Evolutionary conservation across 2,888 invertebrate genomes (phyloP).

Genomic region (Opisthograptis luteolata): DNA sequence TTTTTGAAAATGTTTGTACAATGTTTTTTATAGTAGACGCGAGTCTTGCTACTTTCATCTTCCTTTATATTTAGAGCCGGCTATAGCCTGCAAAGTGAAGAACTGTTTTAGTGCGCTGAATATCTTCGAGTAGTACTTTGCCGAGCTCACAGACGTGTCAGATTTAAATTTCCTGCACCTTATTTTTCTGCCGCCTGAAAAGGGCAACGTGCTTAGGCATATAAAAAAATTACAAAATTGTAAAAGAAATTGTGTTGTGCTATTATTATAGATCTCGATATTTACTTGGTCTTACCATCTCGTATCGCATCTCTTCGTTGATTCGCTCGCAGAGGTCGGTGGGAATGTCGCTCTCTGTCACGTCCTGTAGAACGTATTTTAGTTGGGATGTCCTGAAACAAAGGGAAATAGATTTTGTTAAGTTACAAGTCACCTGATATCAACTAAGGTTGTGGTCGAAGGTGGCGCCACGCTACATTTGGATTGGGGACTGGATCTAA

Average conservation of each 20-base stretch:
- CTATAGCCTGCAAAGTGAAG: conserved; percentile 79
- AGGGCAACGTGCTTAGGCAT: conserved; percentile 55
- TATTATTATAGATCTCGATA: conserved; percentile 67
- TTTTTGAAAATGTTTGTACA: conserved; percentile 33
- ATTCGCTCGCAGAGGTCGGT: conserved; percentile 93
- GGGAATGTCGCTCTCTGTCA: conserved; percentile 96
- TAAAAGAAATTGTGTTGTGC: conserved; percentile 37
- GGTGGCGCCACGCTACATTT: too few species aligned
- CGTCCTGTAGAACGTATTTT: conserved; percentile 93
- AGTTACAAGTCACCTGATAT: too few species aligned
- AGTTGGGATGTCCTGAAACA: conserved; percentile 90
- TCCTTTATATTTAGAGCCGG: conserved; percentile 78
- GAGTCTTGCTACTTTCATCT: conserved; percentile 48
- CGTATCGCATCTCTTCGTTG: conserved; percentile 96
- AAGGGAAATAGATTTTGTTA: too few species aligned
- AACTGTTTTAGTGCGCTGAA: conserved; percentile 80
- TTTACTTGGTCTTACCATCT: conserved; percentile 89
- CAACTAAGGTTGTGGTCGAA: too few species aligned
- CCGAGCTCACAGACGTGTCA: conserved; percentile 72
- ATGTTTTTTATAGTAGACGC: conserved; percentile 8
- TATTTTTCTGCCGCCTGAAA: conserved; percentile 82
- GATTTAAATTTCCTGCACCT: conserved; percentile 78
- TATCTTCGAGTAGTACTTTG: conserved; percentile 77
- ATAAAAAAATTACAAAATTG: conserved; percentile 54
- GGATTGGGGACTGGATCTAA: too few species aligned